Base-by-base conservation (phyloP, 2,113 vertebrate genomes). In the Spea bombifrons region DNA sequence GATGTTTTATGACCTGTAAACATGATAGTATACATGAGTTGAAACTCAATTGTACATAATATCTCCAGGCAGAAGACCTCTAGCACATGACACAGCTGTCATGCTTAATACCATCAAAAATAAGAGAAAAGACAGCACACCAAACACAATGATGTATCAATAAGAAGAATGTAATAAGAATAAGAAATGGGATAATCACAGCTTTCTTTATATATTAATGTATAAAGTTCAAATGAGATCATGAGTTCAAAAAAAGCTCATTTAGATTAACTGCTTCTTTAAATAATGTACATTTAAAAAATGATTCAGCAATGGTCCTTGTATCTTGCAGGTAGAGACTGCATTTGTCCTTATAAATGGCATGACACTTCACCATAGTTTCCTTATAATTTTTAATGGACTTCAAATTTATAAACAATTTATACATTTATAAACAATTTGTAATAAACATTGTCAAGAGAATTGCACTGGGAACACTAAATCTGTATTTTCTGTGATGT, bases 91-190 rank as follows among this genome's bases (percentile, higher is more conserved):
- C 70, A 67, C 43, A 66, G 77, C 77, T 80, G 77, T 73, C 77
- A 73, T 59, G 50, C 64, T 44, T 43, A 73, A 73, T 80, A 52
- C 63, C 73, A 66, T 73, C 9, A 46, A 57, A 66, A 63, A 73
- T 61, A 45, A 66, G 77, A 80, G 77, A 80, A 55, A 73, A 80
- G 77, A 80, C 77, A 80, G 77, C 63, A 57, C 77, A 80, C 70
- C 77, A 80, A 80, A 67, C 70, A 80, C 48, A 65, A 66, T 79
- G 46, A 79, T 63, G 72, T 66, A 80, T 73, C 63, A 73, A 57
- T 80, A 63, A 48, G 70, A 65, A 73, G 52, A 73, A 57, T 73
- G 46, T 50, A 47, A 79, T 66, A 48, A 9, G 4, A n/a, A 30
- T 46, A 46, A 30, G 10, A 64, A 48, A 71, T 16, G 57, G 46